Percentiles rank a stretch among this genome's conserved stretches.
phyloP scores from a whole-genome alignment of 2,888 invertebrate species.

The Eustalomyia histrio region DNA sequence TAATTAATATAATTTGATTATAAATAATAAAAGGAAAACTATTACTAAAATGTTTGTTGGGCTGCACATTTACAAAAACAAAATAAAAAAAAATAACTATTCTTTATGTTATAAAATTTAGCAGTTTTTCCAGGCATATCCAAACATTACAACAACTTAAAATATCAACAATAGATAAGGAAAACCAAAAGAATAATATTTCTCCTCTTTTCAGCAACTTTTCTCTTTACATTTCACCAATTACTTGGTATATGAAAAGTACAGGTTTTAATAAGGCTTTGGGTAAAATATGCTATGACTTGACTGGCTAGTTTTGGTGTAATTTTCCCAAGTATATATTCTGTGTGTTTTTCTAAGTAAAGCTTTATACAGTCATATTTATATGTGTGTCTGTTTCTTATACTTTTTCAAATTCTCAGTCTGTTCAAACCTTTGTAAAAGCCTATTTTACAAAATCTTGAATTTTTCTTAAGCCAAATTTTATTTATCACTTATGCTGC shows the following conservation, averaged over 20 bases:
- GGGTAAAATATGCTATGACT: conserved; percentile 18
- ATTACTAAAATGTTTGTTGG: conserved; percentile 59
- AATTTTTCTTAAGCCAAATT: conserved; percentile 3
- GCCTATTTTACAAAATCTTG: not conserved
- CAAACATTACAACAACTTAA: conserved; percentile 54
- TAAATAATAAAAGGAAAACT: conserved; percentile 2
- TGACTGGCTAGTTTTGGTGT: conserved; percentile 43
- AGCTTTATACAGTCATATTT: conserved; percentile 38
- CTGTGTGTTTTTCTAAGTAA: conserved; percentile 44
- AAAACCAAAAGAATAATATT: conserved; percentile 7
- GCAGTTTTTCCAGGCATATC: conserved; percentile 40
- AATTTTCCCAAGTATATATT: conserved; percentile 21
- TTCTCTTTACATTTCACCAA: not conserved
- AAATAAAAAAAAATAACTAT: too few species aligned
- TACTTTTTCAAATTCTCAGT: not conserved
- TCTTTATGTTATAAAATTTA: conserved; percentile 13
- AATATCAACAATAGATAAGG: conserved; percentile 4
- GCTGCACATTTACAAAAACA: conserved; percentile 14
- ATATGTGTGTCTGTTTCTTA: not conserved
- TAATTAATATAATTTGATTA: too few species aligned
- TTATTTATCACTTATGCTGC: conserved; percentile 60
- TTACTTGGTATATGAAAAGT: not conserved
- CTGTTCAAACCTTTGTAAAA: too few species aligned
- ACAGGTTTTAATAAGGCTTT: conserved; percentile 4
- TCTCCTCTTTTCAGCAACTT: not conserved